Evolutionary conservation across 2,113 vertebrate species (phyloP).

Genomic region (Macrotus californicus): DNA sequence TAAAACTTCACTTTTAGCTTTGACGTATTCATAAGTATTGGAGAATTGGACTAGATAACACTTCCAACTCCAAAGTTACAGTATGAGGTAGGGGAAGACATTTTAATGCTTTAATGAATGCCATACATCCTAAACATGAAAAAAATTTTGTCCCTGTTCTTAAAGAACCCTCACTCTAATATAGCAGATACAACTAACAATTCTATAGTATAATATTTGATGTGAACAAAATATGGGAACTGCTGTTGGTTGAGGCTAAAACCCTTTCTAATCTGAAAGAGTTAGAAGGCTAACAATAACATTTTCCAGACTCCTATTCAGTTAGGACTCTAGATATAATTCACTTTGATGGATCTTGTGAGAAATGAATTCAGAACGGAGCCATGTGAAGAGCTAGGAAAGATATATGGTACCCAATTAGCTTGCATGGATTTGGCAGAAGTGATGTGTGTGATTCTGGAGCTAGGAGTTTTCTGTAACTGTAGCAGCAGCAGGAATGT

Average conservation of each 20-base stretch:
- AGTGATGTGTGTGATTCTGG: neutral
- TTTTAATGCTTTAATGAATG: conserved; percentile 23
- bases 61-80: neutral
- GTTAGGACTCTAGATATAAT: neutral
- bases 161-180: conserved; percentile 19
- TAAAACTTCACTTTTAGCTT: conserved; percentile 23
- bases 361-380: conserved; percentile 30
- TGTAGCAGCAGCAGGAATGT: neutral
- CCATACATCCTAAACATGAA: neutral
- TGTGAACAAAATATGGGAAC: neutral
- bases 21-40: neutral
- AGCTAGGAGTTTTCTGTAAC: neutral
- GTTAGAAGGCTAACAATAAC: neutral
- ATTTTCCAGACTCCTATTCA: conserved; percentile 13
- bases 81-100: neutral
- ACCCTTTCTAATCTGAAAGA: conserved; percentile 3
- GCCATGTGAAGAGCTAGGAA: neutral
- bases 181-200: neutral
- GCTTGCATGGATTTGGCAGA: neutral
- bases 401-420: neutral
- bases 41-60: neutral
- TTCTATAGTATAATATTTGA: conserved; percentile 5
- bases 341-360: neutral
- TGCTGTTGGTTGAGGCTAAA: neutral
- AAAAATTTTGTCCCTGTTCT: conserved; percentile 2